These are phyloP conservation scores for Drosophila littoralis DNA, from an alignment of 1,140 invertebrate species.

Conservation along the genomic window DNA sequence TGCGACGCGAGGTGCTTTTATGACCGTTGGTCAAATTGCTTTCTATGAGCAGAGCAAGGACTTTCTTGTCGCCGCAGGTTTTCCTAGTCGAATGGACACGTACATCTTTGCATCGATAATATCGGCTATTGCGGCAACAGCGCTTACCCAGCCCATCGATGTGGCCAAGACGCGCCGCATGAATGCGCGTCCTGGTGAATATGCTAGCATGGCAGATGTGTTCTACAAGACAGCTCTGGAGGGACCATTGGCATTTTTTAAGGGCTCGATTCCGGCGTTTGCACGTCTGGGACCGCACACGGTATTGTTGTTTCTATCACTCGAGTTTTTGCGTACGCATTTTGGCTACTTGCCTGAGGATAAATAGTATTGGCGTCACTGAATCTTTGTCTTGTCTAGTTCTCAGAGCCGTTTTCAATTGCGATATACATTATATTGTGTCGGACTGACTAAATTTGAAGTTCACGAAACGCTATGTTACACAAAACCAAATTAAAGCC, in stretches of 20 bases:
- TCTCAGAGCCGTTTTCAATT: too few species aligned
- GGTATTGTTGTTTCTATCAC: slow-evolving; percentile 97
- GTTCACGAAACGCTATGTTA: too few species aligned
- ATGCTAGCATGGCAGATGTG: slow-evolving; percentile 90
- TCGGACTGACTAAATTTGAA: too few species aligned
- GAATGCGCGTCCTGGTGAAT: slow-evolving; percentile 97
- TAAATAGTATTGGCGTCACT: too few species aligned
- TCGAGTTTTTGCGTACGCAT: slow-evolving; percentile 95
- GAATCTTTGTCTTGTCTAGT: too few species aligned
- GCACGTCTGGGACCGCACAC: slow-evolving; percentile 98
- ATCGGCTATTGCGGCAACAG: slow-evolving; percentile 94
- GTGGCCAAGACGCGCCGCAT: slow-evolving; percentile 98
- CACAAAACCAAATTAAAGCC: too few species aligned
- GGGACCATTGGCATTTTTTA: slow-evolving; percentile 97
- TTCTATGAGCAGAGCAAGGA: slow-evolving; percentile 93
- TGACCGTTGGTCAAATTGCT: slow-evolving; percentile 98
- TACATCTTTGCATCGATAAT: slow-evolving; percentile 84
- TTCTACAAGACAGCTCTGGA: slow-evolving; percentile 93
- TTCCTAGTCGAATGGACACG: slow-evolving; percentile 39
- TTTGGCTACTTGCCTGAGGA: slow-evolving; percentile 87
- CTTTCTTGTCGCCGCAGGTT: slow-evolving; percentile 20
- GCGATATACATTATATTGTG: too few species aligned
- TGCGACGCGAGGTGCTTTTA: slow-evolving; percentile 93
- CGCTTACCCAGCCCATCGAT: slow-evolving; percentile 97
- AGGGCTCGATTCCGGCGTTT: slow-evolving; percentile 98